Conservation (phyloP, 2,888 invertebrate species). For the Apodemia zela region DNA sequence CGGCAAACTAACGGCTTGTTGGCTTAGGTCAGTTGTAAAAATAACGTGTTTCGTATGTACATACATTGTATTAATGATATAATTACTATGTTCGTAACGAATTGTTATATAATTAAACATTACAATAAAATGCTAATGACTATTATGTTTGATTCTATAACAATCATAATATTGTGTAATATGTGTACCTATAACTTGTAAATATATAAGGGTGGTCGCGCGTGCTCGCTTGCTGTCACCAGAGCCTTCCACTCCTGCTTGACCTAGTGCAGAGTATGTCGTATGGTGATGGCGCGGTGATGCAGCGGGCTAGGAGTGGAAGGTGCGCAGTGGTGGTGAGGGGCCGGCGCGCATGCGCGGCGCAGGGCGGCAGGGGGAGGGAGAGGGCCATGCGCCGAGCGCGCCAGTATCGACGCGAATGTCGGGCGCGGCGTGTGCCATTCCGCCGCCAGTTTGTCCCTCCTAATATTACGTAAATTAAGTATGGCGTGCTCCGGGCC, state of each 20-base stretch:
- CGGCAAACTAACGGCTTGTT: conserved; percentile 1
- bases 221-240: conserved; percentile 23
- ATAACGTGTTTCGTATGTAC: not conserved
- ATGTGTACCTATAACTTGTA: not conserved
- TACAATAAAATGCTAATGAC: not conserved
- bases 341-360: conserved; percentile 39
- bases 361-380: conserved; percentile 37
- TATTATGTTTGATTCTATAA: not conserved
- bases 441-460: conserved; percentile 54
- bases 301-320: conserved; percentile 31
- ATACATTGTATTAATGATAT: not conserved
- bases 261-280: conserved; percentile 15
- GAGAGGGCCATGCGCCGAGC: conserved; percentile 53
- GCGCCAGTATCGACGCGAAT: conserved; percentile 79
- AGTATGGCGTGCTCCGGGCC: conserved; percentile 70
- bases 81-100: not conserved
- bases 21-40: conserved; percentile 4
- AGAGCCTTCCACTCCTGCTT: conserved; percentile 15
- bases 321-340: conserved; percentile 36
- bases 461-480: conserved; percentile 70
- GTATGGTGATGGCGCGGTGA: conserved; percentile 25
- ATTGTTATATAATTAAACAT: not conserved
- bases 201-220: conserved; percentile 18
- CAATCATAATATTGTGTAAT: not conserved
- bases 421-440: conserved; percentile 74